These are phyloP conservation scores for Nannoperca obscura DNA, from an alignment of 2,797 vertebrate species.

Conservation along the genomic window DNA sequence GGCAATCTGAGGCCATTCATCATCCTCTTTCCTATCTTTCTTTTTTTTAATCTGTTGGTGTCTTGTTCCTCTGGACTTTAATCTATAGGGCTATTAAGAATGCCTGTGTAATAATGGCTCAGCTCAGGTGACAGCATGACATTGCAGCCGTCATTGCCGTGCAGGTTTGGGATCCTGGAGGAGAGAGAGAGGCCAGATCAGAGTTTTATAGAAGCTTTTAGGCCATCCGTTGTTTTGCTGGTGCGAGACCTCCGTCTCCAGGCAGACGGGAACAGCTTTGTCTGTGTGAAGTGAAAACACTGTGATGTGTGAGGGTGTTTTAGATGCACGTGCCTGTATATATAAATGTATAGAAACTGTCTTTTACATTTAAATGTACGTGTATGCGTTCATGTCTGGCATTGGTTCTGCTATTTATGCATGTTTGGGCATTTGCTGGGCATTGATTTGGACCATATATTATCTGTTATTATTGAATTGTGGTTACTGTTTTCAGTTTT, in stretches of 20 bases:
- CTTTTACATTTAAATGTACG: not conserved
- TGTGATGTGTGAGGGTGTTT: constrained; percentile 1
- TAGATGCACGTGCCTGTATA: not conserved
- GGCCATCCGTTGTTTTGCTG: constrained; percentile 25
- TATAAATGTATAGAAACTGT: not conserved
- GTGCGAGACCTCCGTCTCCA: constrained; percentile 14
- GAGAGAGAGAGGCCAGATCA: constrained; percentile 28
- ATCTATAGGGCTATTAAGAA: constrained; percentile 85
- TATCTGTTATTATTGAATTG: not conserved
- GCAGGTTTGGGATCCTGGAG: constrained; percentile 56
- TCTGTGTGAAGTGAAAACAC: not conserved
- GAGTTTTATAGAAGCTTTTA: constrained; percentile 37
- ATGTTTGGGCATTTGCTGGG: not conserved
- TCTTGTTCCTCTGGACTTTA: constrained; percentile 85
- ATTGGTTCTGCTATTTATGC: not conserved
- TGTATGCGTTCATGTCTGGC: not conserved
- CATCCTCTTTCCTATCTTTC: constrained; percentile 84
- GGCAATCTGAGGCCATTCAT: constrained; percentile 84
- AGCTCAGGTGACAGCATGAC: constrained; percentile 82
- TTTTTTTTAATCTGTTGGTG: constrained; percentile 85
- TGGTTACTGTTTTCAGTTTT: not conserved
- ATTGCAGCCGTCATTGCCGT: constrained; percentile 74
- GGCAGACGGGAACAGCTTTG: constrained; percentile 27
- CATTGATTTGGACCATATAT: not conserved
- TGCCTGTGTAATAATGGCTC: constrained; percentile 78